A percentile compares a stretch with the other conserved stretches of the same genome.
Conservation (phyloP, 2,888 invertebrate species). For the Smittia sp. region DNA sequence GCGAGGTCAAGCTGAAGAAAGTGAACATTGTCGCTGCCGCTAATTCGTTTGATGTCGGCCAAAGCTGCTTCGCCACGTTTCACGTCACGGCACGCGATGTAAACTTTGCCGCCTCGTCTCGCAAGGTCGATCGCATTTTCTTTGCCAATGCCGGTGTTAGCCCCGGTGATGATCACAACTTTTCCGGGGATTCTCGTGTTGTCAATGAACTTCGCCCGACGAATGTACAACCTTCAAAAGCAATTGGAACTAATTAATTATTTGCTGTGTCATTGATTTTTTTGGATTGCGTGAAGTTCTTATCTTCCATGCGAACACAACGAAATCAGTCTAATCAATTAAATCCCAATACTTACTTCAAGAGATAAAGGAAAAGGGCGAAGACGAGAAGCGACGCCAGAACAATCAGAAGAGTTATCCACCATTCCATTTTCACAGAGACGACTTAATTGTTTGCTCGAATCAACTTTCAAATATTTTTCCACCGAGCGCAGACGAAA, state of each 20-base stretch:
- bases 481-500: no score
- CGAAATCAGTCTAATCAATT: no score
- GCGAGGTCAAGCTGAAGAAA: constrained; percentile 74
- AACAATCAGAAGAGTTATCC: constrained; percentile 28
- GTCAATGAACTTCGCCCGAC: constrained; percentile 54
- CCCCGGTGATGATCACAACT: constrained; percentile 74
- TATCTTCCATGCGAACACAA: no score
- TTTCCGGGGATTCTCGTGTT: constrained; percentile 60
- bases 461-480: neutral
- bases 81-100: constrained; percentile 77
- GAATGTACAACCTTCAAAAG: constrained; percentile 53
- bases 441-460: no score
- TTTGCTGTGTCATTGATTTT: neutral
- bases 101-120: constrained; percentile 66
- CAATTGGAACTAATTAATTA: neutral
- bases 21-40: constrained; percentile 69
- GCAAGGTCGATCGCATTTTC: constrained; percentile 68
- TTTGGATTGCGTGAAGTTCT: no score
- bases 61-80: constrained; percentile 64
- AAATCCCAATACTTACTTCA: constrained; percentile 19
- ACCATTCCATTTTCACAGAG: constrained; percentile 37
- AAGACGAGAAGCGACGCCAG: neutral
- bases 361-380: neutral
- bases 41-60: constrained; percentile 65
- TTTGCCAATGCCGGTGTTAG: constrained; percentile 78